Base-by-base conservation (phyloP, 2,113 vertebrate species). In the Cyanoderma ruficeps region DNA sequence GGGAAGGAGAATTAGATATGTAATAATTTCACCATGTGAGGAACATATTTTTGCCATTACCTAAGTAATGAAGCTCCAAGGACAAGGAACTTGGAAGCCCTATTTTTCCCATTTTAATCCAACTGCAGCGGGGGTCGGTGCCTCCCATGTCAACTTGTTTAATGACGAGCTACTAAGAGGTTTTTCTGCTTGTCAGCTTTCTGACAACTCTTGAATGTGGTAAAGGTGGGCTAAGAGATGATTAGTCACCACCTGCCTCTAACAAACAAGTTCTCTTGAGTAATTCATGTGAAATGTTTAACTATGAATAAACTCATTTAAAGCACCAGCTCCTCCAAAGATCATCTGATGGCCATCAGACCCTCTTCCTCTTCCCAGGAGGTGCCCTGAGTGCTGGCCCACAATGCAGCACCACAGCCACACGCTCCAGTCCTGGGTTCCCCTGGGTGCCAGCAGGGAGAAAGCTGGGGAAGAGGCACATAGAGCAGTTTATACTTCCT, bases 231-330 rank as follows among this genome's bases (percentile, higher is more conserved):
- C 68, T 97, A 95, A 60, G 86, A 72, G 65, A 92, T 77, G 91
- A 96, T 97, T 96, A 96, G 88, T 97, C 89, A 90, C 64, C 57
- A 83, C 79, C 83, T 96, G 92, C 69, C 75, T 96, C 69, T 91
- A 97, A 94, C 82, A 85, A 96, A 96, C 69, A 94, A 91, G 59
- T n/a, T 90, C 69, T 87, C 55, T 83, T 93, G 52, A 96, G 87
- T 82, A 87, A 96, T 63, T 81, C 35, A 42, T 90, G 69, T 84
- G 71, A 93, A 94, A 83, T 78, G 10, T 56, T 96, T 95, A 82
- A 84, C 85, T 72, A 25, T 84, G 69, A 67, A 87, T 80, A 83
- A 88, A 68, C 9, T 39, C 12, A 46, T 47, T 93, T 94, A 93
- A 96, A 92, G 76, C 0, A 0, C 25, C 53, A 87, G 47, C 25